phyloP scores from a whole-genome alignment of 2,113 vertebrate species.

The Bostrychus sinensis region DNA sequence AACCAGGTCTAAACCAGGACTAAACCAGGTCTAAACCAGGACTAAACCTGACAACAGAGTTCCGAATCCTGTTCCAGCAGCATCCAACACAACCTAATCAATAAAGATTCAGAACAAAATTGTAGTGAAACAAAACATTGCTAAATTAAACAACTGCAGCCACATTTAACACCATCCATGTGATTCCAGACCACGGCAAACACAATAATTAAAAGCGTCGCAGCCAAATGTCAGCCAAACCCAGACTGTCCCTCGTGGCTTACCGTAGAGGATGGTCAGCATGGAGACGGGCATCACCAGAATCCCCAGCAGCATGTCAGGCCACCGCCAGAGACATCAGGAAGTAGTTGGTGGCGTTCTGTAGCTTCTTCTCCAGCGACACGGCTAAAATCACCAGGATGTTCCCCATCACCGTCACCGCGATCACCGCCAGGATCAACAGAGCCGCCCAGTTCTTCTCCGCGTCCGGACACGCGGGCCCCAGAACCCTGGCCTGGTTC shows the following conservation, averaged over 20 bases:
- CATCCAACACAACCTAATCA: too few species aligned
- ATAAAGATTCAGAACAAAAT: too few species aligned
- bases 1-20: too few species aligned
- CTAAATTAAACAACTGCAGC: too few species aligned
- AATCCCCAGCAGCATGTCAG: constrained; percentile 94
- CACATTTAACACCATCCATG: too few species aligned
- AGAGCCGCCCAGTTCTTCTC: constrained; percentile 93
- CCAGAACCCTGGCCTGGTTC: background rate
- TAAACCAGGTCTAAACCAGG: too few species aligned
- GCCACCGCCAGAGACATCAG: constrained; percentile 97
- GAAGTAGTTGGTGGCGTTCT: constrained; percentile 98
- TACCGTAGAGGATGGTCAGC: constrained; percentile 94
- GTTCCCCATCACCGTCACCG: constrained; percentile 92
- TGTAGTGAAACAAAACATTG: too few species aligned
- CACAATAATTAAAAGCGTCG: too few species aligned
- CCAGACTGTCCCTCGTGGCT: constrained; percentile 66
- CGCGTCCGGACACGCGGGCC: constrained; percentile 53
- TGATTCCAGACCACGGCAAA: too few species aligned
- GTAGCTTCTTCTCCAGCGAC: constrained; percentile 94
- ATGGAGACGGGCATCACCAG: constrained; percentile 97
- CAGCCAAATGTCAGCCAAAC: constrained; percentile 41
- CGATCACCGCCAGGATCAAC: constrained; percentile 85
- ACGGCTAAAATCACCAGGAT: constrained; percentile 97
- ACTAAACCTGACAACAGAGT: too few species aligned
- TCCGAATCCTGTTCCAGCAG: too few species aligned